Conservation (phyloP, 2,113 vertebrate genomes). For the Fregata magnificens region DNA sequence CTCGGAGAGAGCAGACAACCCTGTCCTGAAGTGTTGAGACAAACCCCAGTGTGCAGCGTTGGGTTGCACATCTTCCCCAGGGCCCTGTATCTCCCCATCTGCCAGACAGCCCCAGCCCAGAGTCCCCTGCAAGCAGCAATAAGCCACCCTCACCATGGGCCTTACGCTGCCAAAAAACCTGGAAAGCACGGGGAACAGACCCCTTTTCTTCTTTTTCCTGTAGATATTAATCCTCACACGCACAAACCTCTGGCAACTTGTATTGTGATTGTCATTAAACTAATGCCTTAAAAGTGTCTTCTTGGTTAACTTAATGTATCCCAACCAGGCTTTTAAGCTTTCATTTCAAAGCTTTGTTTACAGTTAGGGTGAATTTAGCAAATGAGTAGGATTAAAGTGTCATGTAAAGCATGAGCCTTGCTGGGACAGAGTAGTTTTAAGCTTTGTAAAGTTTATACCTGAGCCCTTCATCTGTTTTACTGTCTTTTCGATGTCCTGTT, state of each 20-base stretch:
- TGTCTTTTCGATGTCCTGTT: not conserved
- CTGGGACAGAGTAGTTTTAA: conserved; percentile 45
- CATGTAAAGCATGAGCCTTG: conserved; percentile 52
- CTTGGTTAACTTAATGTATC: conserved; percentile 67
- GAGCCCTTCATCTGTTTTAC: not conserved
- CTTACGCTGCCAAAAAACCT: not conserved
- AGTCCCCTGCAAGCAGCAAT: not conserved
- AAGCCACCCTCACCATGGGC: not conserved
- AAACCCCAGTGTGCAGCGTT: not conserved
- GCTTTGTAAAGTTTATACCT: conserved; percentile 43
- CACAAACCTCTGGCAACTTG: not conserved
- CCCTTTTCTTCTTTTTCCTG: not conserved
- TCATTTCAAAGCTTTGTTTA: conserved; percentile 68
- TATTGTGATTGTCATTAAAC: conserved; percentile 43
- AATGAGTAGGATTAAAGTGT: conserved; percentile 72
- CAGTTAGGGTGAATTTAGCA: conserved; percentile 64
- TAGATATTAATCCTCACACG: not conserved
- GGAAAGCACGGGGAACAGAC: not conserved
- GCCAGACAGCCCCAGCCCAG: not conserved
- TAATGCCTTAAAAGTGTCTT: conserved; percentile 45
- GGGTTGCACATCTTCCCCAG: not conserved
- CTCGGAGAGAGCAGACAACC: fast-evolving
- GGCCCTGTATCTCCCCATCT: fast-evolving
- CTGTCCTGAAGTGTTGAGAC: fast-evolving
- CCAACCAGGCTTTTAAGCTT: conserved; percentile 51